Conservation (phyloP, 2,797 vertebrate genomes). For the Aphelocoma californica region DNA sequence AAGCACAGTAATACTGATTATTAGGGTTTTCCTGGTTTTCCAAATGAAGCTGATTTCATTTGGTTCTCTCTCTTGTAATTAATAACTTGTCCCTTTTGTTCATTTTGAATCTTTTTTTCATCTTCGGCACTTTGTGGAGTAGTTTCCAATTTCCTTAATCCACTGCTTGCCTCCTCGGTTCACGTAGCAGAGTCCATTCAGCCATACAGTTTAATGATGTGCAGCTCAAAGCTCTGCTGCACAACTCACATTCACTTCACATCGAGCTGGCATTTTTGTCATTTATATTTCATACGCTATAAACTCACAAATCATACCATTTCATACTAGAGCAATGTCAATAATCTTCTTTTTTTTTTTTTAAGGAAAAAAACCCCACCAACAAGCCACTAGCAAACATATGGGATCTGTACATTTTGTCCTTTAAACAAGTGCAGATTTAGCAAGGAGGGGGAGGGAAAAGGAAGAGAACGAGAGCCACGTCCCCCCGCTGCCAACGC, state of each 20-base stretch:
- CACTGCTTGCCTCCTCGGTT: background rate
- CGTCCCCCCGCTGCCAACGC: conserved; percentile 43
- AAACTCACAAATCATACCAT: background rate
- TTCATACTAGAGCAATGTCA: background rate
- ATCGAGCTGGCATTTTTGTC: conserved; percentile 24
- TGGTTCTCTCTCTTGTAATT: conserved; percentile 34
- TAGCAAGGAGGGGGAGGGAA: conserved; percentile 64
- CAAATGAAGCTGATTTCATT: conserved; percentile 51
- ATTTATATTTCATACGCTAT: background rate
- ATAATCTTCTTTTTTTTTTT: background rate
- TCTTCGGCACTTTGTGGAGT: background rate
- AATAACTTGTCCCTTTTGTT: conserved; percentile 40
- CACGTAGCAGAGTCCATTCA: conserved; percentile 2
- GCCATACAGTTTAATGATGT: background rate
- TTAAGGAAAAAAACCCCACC: background rate
- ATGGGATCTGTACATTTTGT: conserved; percentile 60
- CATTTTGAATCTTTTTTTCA: conserved; percentile 2
- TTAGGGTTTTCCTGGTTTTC: conserved; percentile 60
- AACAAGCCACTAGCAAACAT: conserved; percentile 24
- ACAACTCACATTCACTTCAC: background rate
- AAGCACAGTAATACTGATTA: conserved; percentile 47
- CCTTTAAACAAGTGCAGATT: conserved; percentile 68
- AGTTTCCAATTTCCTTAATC: conserved; percentile 32
- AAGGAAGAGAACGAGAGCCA: conserved; percentile 34
- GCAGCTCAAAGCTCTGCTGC: conserved; percentile 1